Base-by-base conservation (phyloP, 2,113 vertebrate genomes). In the Spheniscus mendiculus region DNA sequence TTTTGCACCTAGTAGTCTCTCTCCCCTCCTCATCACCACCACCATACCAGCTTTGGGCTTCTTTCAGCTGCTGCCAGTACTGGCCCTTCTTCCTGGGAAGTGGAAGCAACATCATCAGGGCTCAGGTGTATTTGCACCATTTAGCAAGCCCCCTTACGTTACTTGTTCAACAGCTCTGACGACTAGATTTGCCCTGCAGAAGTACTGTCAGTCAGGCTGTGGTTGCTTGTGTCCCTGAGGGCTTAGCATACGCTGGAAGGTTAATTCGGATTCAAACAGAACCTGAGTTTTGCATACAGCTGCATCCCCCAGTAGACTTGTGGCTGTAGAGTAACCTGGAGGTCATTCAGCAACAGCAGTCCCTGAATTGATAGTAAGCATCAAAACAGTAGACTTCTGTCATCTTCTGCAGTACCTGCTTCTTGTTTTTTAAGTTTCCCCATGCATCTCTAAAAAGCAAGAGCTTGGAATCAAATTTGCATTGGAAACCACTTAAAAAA, bases 231-330 rank as follows among this genome's bases (percentile, higher is more conserved):
- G 9, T 86, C 71, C 34, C 40, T 0, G 1, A 58, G 70, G 30
- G 26, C 26, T 90, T 78, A n/a, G 20, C 1, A 1, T 74, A 5
- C 0, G 0, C 27, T 63, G 30, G 11, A 34, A 72, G 19, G 25
- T 76, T 91, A 71, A 53, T 70, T 71, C 2, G 1, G 30, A 21
- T 87, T 74, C 56, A 67, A 20, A 38, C 6, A 79, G 36, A 36
- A 19, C 27, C 12, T 10, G 50, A 52, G 6, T 62, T 94, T 91
- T 63, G 42, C 5, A 1, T 70, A 52, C 32, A 88, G 49, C 55
- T 14, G 3, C 50, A 16, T 53, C 2, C 0, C 26, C n/a, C 16
- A 7, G 27, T 44, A 36, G 27, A 86, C 20, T 16, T 63, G 32
- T 53, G 62, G 34, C 55, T 71, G n/a, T 45, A 47, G 67, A 53